Conservation (phyloP, 1,140 invertebrate species). For the Pissodes strobi region DNA sequence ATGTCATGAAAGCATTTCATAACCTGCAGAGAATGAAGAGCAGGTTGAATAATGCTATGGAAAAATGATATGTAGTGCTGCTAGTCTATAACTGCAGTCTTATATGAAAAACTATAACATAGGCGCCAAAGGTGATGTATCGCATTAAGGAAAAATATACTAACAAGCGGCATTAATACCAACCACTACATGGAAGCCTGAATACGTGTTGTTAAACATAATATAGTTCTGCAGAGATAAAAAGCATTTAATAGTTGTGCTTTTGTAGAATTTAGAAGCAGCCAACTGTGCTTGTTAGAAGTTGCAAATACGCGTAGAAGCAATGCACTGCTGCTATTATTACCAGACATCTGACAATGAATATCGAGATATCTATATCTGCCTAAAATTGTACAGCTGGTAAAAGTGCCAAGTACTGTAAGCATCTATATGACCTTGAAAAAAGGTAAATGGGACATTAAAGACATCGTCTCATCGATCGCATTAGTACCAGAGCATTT, state of each 20-base stretch:
- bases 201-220: slow-evolving; percentile 9
- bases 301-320: slow-evolving; percentile 8
- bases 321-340: neutral
- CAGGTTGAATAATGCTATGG: slow-evolving; percentile 7
- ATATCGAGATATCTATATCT: too few relatives aligned
- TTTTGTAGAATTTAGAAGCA: slow-evolving; percentile 20
- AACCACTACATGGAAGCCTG: slow-evolving; percentile 18
- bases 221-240: slow-evolving; percentile 8
- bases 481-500: slow-evolving; percentile 16
- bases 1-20: slow-evolving; percentile 11
- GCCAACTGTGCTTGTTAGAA: neutral
- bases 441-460: slow-evolving; percentile 11
- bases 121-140: too few relatives aligned
- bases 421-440: slow-evolving; percentile 15
- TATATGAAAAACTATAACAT: neutral
- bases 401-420: slow-evolving; percentile 15
- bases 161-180: slow-evolving; percentile 4
- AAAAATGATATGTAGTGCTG: slow-evolving; percentile 13
- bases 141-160: neutral
- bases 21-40: slow-evolving; percentile 9
- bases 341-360: neutral
- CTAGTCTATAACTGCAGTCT: slow-evolving; percentile 1
- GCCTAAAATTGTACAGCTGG: neutral
- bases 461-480: slow-evolving; percentile 9
- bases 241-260: slow-evolving; percentile 15